phyloP scores from a whole-genome alignment of 1,140 invertebrate species.

The Nasonia giraulti region DNA sequence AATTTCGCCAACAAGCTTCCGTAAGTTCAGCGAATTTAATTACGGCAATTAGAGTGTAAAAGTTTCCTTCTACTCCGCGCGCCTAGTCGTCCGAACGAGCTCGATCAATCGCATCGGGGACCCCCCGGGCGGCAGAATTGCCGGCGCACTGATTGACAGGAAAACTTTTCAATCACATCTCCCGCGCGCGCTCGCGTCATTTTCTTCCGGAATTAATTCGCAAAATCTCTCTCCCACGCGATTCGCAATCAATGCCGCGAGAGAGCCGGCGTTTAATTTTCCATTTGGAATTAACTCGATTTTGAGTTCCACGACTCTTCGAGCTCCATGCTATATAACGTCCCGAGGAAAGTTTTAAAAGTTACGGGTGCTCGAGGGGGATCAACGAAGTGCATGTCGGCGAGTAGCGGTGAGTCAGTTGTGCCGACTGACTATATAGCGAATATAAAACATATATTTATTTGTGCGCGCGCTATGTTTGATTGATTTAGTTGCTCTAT shows the following conservation, averaged over 20 bases:
- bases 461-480: not conserved
- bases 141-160: slow-evolving; percentile 64
- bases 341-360: not conserved
- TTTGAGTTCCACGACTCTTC: not conserved
- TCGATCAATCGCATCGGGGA: slow-evolving; percentile 61
- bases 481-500: slow-evolving; percentile 32
- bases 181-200: not conserved
- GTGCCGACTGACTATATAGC: not conserved
- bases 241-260: not conserved
- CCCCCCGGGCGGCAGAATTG: slow-evolving; percentile 59
- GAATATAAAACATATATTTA: slow-evolving; percentile 14
- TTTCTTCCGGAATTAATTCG: slow-evolving; percentile 14
- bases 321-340: no score
- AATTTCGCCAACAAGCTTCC: slow-evolving; percentile 45
- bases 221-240: not conserved
- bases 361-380: not conserved
- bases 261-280: not conserved
- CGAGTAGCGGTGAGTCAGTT: not conserved
- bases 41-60: slow-evolving; percentile 68
- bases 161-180: slow-evolving; percentile 64
- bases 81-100: slow-evolving; percentile 34
- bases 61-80: slow-evolving; percentile 56
- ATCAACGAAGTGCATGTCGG: no score
- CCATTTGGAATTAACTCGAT: not conserved
- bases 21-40: slow-evolving; percentile 71